phyloP scores from a whole-genome alignment of 2,113 vertebrate species.

The Ceyx melanurus region DNA sequence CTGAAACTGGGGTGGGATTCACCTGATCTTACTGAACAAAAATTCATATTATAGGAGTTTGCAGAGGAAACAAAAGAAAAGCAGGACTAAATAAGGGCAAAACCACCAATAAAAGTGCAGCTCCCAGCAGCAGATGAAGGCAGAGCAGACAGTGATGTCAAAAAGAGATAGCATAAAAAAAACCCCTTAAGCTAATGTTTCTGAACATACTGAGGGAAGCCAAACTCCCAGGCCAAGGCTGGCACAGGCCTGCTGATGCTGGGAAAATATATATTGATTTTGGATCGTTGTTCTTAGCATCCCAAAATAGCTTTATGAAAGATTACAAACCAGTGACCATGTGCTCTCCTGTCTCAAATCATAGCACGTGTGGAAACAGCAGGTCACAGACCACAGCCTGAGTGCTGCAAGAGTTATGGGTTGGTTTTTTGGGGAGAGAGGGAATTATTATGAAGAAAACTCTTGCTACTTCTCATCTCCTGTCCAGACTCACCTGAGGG shows the following conservation, averaged over 20 bases:
- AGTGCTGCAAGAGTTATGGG: not conserved
- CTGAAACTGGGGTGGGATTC: not conserved
- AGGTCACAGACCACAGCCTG: not conserved
- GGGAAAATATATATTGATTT: conserved; percentile 58
- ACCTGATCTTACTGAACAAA: not conserved
- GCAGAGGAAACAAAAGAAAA: not conserved
- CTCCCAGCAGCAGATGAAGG: not conserved
- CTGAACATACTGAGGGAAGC: not conserved
- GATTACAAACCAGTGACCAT: conserved; percentile 12
- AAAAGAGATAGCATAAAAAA: not conserved
- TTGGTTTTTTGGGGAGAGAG: not conserved
- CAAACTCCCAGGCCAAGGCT: conserved; percentile 24
- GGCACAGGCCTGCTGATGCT: conserved; percentile 18
- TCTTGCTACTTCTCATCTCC: conserved; percentile 4
- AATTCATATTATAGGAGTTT: not conserved
- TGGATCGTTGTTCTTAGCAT: not conserved
- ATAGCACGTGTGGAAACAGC: not conserved
- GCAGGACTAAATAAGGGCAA: not conserved
- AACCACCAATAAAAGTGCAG: not conserved
- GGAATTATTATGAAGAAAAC: not conserved
- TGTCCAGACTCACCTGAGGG: not conserved
- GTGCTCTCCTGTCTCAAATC: not conserved
- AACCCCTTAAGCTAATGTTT: not conserved
- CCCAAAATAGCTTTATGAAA: conserved; percentile 23
- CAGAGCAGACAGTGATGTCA: not conserved